Evolutionary conservation across 2,888 invertebrate genomes (phyloP).

Genomic region (Dicranocentrus wangi): DNA sequence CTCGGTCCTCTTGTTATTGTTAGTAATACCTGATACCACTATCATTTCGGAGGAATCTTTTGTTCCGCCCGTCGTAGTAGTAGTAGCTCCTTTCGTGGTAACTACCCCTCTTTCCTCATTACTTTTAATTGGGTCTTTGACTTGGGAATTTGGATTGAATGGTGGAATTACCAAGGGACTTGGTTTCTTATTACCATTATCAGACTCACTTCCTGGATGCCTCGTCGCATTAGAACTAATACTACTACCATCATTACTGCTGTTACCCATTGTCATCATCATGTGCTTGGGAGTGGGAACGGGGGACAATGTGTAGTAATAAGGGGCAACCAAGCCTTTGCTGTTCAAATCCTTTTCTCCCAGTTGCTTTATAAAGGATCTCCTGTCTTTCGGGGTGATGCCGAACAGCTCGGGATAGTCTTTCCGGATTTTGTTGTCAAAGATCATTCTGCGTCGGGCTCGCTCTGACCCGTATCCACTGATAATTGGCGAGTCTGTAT

Average conservation of each 20-base stretch:
- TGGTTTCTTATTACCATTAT: constrained; percentile 14
- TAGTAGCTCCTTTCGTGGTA: background rate
- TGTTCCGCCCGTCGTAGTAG: background rate
- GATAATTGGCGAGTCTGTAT: constrained; percentile 69
- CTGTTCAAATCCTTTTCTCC: constrained; percentile 62
- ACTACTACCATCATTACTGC: constrained; percentile 27
- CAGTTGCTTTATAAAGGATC: constrained; percentile 70
- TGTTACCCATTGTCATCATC: constrained; percentile 33
- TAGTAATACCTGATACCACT: constrained; percentile 39
- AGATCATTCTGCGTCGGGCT: constrained; percentile 64
- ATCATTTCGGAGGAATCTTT: background rate
- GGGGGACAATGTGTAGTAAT: constrained; percentile 69
- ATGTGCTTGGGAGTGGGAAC: constrained; percentile 52
- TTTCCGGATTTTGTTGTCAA: constrained; percentile 69
- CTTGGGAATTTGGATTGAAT: constrained; percentile 40
- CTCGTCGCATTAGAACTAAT: constrained; percentile 10
- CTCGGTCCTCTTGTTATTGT: constrained; percentile 6
- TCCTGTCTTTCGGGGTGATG: constrained; percentile 70
- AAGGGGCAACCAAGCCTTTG: constrained; percentile 68
- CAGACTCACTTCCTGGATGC: constrained; percentile 26
- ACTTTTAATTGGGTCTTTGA: constrained; percentile 35
- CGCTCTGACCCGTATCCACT: constrained; percentile 67
- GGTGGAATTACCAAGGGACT: constrained; percentile 52
- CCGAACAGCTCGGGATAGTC: constrained; percentile 73
- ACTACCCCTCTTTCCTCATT: constrained; percentile 29